A percentile compares a stretch with the other conserved stretches of the same genome.
These are phyloP conservation scores for Eurosta solidaginis DNA, from an alignment of 1,140 invertebrate genomes.

Conservation along the genomic window DNA sequence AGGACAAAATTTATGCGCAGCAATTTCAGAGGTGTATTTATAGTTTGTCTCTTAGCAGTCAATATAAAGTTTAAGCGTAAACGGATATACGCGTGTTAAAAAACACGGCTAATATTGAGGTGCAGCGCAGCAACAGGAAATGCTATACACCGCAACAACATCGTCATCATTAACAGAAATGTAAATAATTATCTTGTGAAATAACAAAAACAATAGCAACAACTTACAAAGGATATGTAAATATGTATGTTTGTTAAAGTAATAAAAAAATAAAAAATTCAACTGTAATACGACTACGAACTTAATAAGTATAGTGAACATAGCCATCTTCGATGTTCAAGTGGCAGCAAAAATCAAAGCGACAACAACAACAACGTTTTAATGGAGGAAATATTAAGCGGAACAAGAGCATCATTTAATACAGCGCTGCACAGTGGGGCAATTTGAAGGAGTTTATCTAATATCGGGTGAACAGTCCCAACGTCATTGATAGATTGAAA, in stretches of 20 bases:
- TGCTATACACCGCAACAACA: conserved; percentile 17
- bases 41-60: too few species aligned
- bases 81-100: not conserved
- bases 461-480: too few species aligned
- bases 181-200: conserved; percentile 32
- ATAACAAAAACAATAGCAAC: conserved; percentile 13
- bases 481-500: too few species aligned
- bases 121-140: conserved; percentile 1
- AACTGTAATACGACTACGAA: not conserved
- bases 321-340: not conserved
- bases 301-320: not conserved
- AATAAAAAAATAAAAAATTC: conserved; percentile 8
- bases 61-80: not conserved
- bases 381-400: not conserved
- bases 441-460: too few species aligned
- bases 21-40: too few species aligned
- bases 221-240: not conserved
- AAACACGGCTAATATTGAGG: not conserved
- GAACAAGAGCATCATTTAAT: not conserved
- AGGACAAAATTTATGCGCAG: too few species aligned
- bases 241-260: not conserved
- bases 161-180: conserved; percentile 19
- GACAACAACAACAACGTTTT: not conserved
- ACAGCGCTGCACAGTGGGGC: not conserved
- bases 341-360: not conserved